A percentile compares a stretch with the other conserved stretches of the same genome.
Conservation (phyloP, 2,797 vertebrate genomes). For the Anguilla pacifica region DNA sequence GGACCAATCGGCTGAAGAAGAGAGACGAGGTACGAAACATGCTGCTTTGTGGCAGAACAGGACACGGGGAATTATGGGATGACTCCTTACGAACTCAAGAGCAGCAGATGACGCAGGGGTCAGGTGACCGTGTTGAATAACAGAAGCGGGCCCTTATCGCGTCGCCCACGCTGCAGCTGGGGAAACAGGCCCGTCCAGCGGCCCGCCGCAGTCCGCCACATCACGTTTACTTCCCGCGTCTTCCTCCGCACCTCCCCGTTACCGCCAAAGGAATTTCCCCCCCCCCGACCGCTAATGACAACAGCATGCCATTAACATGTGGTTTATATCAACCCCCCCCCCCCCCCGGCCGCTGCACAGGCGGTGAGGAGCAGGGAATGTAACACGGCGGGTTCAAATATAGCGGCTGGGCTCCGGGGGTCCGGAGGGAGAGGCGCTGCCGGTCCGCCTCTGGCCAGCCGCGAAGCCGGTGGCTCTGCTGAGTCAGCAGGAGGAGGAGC, state of each 20-base stretch:
- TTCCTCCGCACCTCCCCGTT: neutral
- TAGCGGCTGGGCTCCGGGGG: constrained; percentile 15
- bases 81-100: constrained; percentile 5
- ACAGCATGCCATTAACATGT: constrained; percentile 1
- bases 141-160: neutral
- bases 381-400: constrained; percentile 31
- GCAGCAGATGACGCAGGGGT: constrained; percentile 32
- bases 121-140: neutral
- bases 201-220: neutral
- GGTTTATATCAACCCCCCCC: neutral
- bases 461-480: neutral
- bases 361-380: constrained; percentile 11
- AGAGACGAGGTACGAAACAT: neutral
- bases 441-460: neutral
- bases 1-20: neutral
- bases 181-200: neutral
- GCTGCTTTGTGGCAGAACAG: neutral
- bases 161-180: neutral
- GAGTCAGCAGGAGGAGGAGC: neutral
- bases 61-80: constrained; percentile 42
- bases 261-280: neutral
- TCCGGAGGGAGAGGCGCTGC: neutral
- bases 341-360: too few species aligned
- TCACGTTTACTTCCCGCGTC: neutral
- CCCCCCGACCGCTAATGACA: neutral